Base-by-base conservation (phyloP, 2,888 invertebrate genomes). In the Pristionchus mayeri region DNA sequence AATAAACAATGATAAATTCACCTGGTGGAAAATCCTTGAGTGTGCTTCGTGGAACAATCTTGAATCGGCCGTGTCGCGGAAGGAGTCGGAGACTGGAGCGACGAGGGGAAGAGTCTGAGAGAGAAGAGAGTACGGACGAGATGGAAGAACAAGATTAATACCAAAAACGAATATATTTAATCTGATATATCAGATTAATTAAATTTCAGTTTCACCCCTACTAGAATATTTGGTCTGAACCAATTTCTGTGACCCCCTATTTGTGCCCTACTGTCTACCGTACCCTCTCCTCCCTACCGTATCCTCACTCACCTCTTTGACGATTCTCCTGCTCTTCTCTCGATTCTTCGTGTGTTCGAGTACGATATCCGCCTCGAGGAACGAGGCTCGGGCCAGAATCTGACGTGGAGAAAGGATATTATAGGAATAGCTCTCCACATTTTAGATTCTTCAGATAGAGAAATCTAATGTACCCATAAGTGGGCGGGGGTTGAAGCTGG, bases 301-400 rank as follows among this genome's bases (percentile, higher is more conserved):
- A 24, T 57, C 21, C 21, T 57, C 57, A 24, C 21, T 57, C 57
- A 24, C 21, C 24, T 76, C 48, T 40, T 48, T 76, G 16, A 76
- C 76, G n/a, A 76, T 76, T 18, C 13, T 13, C 13, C 44, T 48
- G 50, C 76, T 76, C 76, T 76, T 76, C 76, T 76, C 76, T 76
- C 76, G 11, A 48, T 76, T 76, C 48, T 21, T 76, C 27, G 48
- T 48, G 27, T 76, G 48, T 27, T 44, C 44, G 27, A 76, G 37
- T 30, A 24, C 27, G 37, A 76, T 50, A 48, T 76, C 76, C 18
- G 76, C 48, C 48, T 76, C 76, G 18, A 76, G 76, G 76, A 76
- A 76, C 0, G 76, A 44, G 0, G 76, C 48, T n/a, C 76, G 76
- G 27, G 48, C 44, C 27, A 48, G 76, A 4, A 76, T 76, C 76